Evolutionary conservation across 1,140 invertebrate genomes (phyloP), one percentile per base, ranked within the genome.

Genomic region (Himalopsyche phryganea): DNA sequence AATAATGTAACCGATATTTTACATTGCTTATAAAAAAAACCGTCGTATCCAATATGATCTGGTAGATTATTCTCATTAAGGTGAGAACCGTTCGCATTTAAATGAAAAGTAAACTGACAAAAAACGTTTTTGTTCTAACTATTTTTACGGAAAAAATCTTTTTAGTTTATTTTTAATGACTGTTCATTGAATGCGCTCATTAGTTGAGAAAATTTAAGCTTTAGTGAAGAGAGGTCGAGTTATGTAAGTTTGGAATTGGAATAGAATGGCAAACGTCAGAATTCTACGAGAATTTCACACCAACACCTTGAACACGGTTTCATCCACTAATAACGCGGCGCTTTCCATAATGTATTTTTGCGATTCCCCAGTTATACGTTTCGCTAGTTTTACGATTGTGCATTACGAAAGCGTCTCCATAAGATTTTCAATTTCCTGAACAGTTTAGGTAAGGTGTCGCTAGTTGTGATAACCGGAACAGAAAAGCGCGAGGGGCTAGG

Each of bases 171-270:
- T 28, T 28, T 28, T 28, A 28, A 28, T 28, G 48, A 48, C 41
- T 58, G n/a, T 58, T 58, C 50, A 51, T 58, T 58, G 51, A 58
- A 58, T 58, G 56, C n/a, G 40, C 56, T 58, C 56, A 52, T 58
- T 58, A 58, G 56, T 36, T 41, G 9, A 3, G 51, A 10, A 3
- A 28, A 28, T 28, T 28, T 28, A 28, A 9, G 9, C 23, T 3
- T 28, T 28, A 28, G 23, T 9, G 23, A 28, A 28, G 23, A 28
- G 9, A 28, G 23, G 23, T 28, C 23, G 23, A 3, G 23, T 9
- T 9, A 9, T 28, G 23, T 28, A 28, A 28, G 4, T 28, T 3
- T 9, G 23, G 4, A 28, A 28, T 9, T 3, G 9, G 23, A 28
- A 28, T 28, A 28, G 9, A 28, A 28, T 9, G 23, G 23, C 3